Percentiles rank a stretch among this genome's conserved stretches.
Evolutionary conservation across 1,140 invertebrate genomes (phyloP).

Genomic region (Drosophila busckii): DNA sequence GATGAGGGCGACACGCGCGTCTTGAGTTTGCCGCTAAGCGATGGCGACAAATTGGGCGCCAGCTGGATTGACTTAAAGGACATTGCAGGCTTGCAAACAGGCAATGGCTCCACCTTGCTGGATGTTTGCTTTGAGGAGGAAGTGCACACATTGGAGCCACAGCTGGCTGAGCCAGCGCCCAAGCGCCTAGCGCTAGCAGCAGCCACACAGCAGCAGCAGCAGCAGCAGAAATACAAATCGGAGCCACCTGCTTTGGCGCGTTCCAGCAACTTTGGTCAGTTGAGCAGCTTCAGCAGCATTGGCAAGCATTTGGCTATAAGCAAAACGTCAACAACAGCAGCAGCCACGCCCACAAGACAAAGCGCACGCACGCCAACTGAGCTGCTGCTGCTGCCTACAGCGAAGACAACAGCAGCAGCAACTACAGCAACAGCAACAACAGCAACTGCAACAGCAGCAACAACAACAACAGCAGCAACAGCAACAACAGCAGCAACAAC

Average conservation of each 20-base stretch:
- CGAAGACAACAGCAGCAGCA: constrained; percentile 31
- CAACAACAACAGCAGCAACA: constrained; percentile 9
- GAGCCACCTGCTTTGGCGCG: constrained; percentile 57
- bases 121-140: constrained; percentile 73
- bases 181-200: constrained; percentile 42
- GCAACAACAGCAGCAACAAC: constrained; percentile 18
- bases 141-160: constrained; percentile 42
- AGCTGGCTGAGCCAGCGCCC: constrained; percentile 42
- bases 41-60: constrained; percentile 67
- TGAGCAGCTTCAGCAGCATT: constrained; percentile 50
- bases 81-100: constrained; percentile 64
- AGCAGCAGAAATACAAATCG: constrained; percentile 48
- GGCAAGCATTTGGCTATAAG: constrained; percentile 43
- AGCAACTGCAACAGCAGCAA: constrained; percentile 12
- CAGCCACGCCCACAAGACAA: constrained; percentile 26
- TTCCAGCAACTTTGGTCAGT: constrained; percentile 55
- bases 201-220: constrained; percentile 26
- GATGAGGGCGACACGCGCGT: constrained; percentile 72
- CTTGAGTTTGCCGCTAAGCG: constrained; percentile 60
- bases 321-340: constrained; percentile 9
- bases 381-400: constrained; percentile 33
- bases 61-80: constrained; percentile 77
- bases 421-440: constrained; percentile 25
- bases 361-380: constrained; percentile 31
- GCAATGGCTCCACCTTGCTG: constrained; percentile 53